Evolutionary conservation across 2,797 vertebrate genomes (phyloP), one percentile per base, ranked within the genome.

Genomic region (Mormyrops boulengeri): DNA sequence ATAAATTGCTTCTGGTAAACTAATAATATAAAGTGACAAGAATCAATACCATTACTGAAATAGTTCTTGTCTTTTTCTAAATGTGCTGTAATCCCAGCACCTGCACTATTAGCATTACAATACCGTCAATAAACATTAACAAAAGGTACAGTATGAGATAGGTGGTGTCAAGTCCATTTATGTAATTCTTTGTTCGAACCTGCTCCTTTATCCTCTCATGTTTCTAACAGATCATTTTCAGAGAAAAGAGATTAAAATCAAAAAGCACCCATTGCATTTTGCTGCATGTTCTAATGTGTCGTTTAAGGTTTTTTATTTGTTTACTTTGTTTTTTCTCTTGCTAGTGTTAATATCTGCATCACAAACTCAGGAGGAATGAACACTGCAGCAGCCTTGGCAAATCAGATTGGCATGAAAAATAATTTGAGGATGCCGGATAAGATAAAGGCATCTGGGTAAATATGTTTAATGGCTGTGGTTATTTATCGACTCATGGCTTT

Each of bases 391-490:
- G 41, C 41, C 41, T 4, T n/a, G 8, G 19, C 77, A 22, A n/a
- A 82, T 82, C 77, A 82, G 41, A 82, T 82, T 82, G 38, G 41
- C 41, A 22, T 82, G 17, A 47, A n/a, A 47, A 82, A 47, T 82
- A 82, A 82, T 47, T 82, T 0, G 41, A 7, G 77, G 22, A 82
- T 82, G 77, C 3, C 41, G 47, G 77, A 82, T 82, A 47, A 82
- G 77, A 82, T 47, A 47, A 82, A 82, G 77, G 41, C 77, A 44
- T 82, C 77, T 17, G 77, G 77, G 41, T 47, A 82, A 82, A 82
- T 82, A 82, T 82, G 44, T 47, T 82, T 82, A 47, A 47, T 82
- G 77, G 41, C 77, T 82, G 77, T 47, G 77, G 77, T 47, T 82
- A 82, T 82, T 82, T 82, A 44, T 82, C 8, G 19, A 47, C 77